Evolutionary conservation across 1,140 invertebrate genomes (phyloP).

Genomic region (Papilio aristodemus): DNA sequence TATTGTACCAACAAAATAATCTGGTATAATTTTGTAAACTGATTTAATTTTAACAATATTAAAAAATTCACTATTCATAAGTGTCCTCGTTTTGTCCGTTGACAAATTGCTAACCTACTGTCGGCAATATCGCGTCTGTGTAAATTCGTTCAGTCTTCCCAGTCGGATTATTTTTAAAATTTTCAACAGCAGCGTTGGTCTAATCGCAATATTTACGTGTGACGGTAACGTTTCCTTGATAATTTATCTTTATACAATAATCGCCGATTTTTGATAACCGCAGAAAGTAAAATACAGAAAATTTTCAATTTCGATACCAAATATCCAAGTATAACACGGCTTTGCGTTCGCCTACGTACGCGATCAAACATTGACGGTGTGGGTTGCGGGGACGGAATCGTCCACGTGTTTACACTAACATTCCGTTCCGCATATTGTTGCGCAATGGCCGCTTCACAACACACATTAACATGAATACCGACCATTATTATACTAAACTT

Average conservation of each 20-base stretch:
- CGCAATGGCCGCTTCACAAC: conserved; percentile 39
- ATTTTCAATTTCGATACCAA: not conserved
- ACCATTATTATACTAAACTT: conserved; percentile 13
- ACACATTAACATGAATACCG: conserved; percentile 28
- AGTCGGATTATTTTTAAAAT: not conserved
- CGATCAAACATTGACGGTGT: conserved; percentile 22
- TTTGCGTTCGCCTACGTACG: not conserved
- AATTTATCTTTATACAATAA: not conserved
- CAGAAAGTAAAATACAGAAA: not conserved
- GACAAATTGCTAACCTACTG: conserved; percentile 20
- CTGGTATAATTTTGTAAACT: not conserved
- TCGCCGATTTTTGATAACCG: not conserved
- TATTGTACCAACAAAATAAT: too few species aligned
- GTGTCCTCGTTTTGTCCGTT: not conserved
- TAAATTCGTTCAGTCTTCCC: not conserved
- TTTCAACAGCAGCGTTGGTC: not conserved
- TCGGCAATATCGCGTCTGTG: not conserved
- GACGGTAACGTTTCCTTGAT: not conserved
- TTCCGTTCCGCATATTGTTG: conserved; percentile 46
- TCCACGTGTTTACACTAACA: conserved; percentile 56
- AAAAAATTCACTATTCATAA: not conserved
- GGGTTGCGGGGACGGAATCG: conserved; percentile 41
- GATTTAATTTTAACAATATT: not conserved
- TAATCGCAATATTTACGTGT: too few species aligned
- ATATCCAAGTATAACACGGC: not conserved